Conservation (phyloP, 2,113 vertebrate genomes). For the Microtus ochrogaster region DNA sequence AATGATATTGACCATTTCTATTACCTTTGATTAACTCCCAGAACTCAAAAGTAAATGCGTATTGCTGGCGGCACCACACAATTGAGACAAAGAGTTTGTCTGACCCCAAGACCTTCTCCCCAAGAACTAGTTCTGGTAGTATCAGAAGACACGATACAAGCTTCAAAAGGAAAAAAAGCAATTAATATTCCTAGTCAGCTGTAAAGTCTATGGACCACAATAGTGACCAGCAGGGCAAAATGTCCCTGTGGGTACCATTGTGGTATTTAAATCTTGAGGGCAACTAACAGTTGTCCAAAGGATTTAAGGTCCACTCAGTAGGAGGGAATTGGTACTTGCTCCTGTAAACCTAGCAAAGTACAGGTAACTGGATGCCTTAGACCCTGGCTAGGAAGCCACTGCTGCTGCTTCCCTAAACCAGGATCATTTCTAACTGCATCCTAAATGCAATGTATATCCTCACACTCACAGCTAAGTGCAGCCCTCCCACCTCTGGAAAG, state of each 20-base stretch:
- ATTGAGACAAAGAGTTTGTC: neutral
- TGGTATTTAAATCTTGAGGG: neutral
- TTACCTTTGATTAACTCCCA: neutral
- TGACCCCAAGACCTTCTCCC: neutral
- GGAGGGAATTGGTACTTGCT: no score
- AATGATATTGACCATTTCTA: neutral
- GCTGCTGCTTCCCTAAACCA: neutral
- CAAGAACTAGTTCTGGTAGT: neutral
- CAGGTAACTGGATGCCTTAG: no score
- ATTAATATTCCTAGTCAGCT: neutral
- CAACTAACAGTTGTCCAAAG: neutral
- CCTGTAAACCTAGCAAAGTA: no score
- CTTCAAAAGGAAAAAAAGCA: neutral
- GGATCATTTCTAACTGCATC: neutral
- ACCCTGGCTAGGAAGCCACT: no score
- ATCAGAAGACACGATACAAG: neutral
- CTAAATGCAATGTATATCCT: neutral
- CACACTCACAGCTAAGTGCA: no score
- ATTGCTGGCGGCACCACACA: neutral
- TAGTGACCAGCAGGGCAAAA: no score
- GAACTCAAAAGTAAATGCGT: neutral
- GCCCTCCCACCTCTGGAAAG: neutral
- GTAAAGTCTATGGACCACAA: neutral
- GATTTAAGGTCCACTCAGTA: neutral
- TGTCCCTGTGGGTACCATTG: neutral